Conservation (phyloP, 2,113 vertebrate species). For the Rissa tridactyla region DNA sequence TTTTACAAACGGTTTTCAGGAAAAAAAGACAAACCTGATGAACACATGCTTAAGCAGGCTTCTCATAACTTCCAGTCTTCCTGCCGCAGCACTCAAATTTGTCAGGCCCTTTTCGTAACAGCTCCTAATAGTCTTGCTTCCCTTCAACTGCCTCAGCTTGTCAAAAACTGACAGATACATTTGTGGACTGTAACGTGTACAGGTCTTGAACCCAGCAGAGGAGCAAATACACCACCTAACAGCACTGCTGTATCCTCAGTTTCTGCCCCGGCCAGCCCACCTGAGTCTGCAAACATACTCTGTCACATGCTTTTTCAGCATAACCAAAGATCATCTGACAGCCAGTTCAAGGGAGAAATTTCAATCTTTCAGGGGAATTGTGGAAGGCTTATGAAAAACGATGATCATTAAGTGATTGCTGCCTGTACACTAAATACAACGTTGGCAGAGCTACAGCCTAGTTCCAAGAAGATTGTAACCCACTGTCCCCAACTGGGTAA, state of each 20-base stretch:
- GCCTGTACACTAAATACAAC: not conserved
- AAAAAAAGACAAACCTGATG: not conserved
- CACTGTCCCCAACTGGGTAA: not conserved
- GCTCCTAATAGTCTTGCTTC: not conserved
- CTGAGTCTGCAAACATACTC: not conserved
- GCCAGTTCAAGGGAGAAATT: not conserved
- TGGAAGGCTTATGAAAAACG: not conserved
- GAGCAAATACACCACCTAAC: not conserved
- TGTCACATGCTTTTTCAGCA: not conserved
- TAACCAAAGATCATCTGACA: not conserved
- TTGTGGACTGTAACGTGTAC: no score
- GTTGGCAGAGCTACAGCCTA: not conserved
- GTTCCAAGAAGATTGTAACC: not conserved
- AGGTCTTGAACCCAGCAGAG: not conserved
- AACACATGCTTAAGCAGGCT: fast-evolving
- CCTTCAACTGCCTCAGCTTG: not conserved
- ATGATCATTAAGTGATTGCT: not conserved
- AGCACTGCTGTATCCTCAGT: not conserved
- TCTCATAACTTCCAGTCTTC: not conserved
- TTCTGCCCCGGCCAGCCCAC: not conserved
- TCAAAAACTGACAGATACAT: not conserved
- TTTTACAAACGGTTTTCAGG: not conserved
- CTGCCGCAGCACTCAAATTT: not conserved
- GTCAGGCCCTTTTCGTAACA: not conserved
- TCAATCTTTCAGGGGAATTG: not conserved